Evolutionary conservation across 2,113 vertebrate species (phyloP).

Genomic region (Ciconia maguari): DNA sequence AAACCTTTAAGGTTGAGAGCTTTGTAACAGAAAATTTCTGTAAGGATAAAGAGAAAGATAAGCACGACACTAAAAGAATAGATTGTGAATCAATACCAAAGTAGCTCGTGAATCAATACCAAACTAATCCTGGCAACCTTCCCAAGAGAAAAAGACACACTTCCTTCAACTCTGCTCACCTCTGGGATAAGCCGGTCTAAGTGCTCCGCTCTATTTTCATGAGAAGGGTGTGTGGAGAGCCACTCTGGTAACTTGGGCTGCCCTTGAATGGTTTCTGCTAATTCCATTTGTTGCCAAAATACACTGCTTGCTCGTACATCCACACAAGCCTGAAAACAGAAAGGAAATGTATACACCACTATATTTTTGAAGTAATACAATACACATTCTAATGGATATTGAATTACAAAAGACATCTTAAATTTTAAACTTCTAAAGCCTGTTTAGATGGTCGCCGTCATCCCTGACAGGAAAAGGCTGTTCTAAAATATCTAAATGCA

Average conservation of each 20-base stretch:
- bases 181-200: slow-evolving; percentile 88
- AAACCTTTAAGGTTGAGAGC: not conserved
- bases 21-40: not conserved
- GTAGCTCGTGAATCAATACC: not conserved
- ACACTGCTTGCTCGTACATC: slow-evolving; percentile 90
- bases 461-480: not conserved
- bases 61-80: not conserved
- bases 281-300: slow-evolving; percentile 94
- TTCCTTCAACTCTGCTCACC: slow-evolving; percentile 71
- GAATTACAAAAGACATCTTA: not conserved
- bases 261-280: slow-evolving; percentile 74
- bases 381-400: not conserved
- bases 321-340: slow-evolving; percentile 83
- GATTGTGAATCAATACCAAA: not conserved
- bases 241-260: slow-evolving; percentile 83
- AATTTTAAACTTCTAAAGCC: not conserved
- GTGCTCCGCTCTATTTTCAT: slow-evolving; percentile 82
- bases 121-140: not conserved
- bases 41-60: not conserved
- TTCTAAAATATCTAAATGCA: not conserved
- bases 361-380: not conserved
- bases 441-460: not conserved
- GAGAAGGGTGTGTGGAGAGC: slow-evolving; percentile 95
- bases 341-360: not conserved
- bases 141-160: not conserved